Conservation (phyloP, 2,888 invertebrate genomes). For the Sarcophaga subvicina region DNA sequence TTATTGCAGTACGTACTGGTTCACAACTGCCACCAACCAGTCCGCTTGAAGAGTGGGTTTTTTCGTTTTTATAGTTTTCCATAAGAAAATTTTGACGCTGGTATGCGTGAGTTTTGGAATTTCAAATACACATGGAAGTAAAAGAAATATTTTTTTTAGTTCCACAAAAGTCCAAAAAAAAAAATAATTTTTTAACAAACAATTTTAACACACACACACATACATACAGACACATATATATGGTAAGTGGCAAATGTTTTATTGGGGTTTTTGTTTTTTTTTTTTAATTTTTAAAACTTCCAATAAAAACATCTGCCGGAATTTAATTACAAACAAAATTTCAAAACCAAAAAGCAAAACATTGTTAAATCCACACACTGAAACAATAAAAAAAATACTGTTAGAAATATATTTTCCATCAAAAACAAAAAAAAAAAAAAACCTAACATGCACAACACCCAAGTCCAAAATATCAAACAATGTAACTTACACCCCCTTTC, state of each 20-base stretch:
- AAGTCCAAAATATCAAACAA: background rate
- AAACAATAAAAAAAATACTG: background rate
- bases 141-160: slow-evolving; percentile 30
- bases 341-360: slow-evolving; percentile 35
- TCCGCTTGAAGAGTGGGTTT: background rate
- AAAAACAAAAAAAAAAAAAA: background rate
- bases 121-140: slow-evolving; percentile 31
- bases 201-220: too few species aligned
- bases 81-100: background rate
- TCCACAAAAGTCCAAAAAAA: background rate
- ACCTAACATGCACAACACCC: background rate
- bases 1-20: slow-evolving; percentile 41
- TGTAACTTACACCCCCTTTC: too few species aligned
- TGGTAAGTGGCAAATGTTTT: background rate
- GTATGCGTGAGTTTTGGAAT: background rate
- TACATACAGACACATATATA: too few species aligned
- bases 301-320: slow-evolving; percentile 43
- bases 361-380: background rate
- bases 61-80: background rate
- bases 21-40: background rate
- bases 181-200: background rate
- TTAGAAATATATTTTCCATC: background rate
- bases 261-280: background rate
- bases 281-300: background rate
- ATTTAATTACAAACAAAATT: slow-evolving; percentile 43